Conservation (phyloP, 2,888 invertebrate species). For the Drosophila anomelani region DNA sequence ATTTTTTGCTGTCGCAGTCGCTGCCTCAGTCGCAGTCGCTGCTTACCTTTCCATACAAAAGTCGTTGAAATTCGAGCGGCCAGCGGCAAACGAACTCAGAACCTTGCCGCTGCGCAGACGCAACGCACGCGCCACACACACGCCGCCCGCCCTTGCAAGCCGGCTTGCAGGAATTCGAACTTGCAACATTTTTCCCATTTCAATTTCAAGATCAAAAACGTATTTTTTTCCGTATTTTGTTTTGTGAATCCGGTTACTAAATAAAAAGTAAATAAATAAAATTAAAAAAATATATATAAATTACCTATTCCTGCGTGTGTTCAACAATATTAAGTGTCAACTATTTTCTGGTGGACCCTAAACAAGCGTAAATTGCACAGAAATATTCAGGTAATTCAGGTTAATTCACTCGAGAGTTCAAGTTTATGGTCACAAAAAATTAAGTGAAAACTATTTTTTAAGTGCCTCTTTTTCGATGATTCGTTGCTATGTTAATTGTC, state of each 20-base stretch:
- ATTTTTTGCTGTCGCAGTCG: slow-evolving; percentile 21
- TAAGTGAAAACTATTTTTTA: slow-evolving; percentile 29
- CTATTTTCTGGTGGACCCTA: slow-evolving; percentile 11
- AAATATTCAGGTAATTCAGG: slow-evolving; percentile 31
- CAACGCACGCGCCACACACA: slow-evolving; percentile 71
- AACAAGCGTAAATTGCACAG: slow-evolving; percentile 14
- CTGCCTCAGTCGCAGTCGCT: slow-evolving; percentile 32
- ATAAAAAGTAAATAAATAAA: background rate
- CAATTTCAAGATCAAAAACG: background rate
- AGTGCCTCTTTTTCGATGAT: slow-evolving; percentile 1
- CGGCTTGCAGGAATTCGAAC: slow-evolving; percentile 37
- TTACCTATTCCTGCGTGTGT: background rate
- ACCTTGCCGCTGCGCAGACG: slow-evolving; percentile 81
- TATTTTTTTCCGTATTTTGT: slow-evolving; percentile 30
- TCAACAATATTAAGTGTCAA: slow-evolving; percentile 26
- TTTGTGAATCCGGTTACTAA: background rate
- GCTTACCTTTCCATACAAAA: slow-evolving; percentile 42
- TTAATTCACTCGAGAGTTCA: slow-evolving; percentile 24
- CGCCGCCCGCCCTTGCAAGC: slow-evolving; percentile 38
- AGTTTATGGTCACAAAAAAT: slow-evolving; percentile 18
- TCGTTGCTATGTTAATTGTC: background rate
- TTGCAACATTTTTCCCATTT: slow-evolving; percentile 11
- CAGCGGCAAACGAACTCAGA: slow-evolving; percentile 76
- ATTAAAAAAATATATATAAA: background rate
- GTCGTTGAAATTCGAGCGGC: slow-evolving; percentile 74